Evolutionary conservation across 2,797 vertebrate genomes (phyloP).

Genomic region (Glossophaga mutica): DNA sequence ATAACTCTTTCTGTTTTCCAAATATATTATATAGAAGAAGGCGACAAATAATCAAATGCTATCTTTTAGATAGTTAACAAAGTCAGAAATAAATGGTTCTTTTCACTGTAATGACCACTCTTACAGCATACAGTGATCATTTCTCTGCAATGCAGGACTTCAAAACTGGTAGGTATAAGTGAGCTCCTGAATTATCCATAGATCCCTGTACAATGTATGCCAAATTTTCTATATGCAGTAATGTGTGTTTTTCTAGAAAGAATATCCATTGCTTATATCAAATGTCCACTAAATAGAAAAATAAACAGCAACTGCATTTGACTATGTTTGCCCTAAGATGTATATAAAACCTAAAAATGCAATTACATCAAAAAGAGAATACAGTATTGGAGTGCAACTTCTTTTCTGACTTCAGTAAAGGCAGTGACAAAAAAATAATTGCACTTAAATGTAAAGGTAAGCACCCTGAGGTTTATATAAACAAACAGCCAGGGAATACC

Average conservation of each 20-base stretch:
- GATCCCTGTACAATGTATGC: background rate
- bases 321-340: background rate
- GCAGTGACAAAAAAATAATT: background rate
- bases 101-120: background rate
- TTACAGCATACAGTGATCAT: background rate
- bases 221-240: background rate
- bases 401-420: background rate
- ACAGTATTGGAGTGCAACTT: accelerated
- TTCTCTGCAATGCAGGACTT: background rate
- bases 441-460: background rate
- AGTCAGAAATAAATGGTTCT: background rate
- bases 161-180: background rate
- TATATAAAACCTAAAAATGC: background rate
- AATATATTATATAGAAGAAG: background rate
- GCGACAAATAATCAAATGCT: background rate
- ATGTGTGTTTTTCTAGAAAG: background rate
- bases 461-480: background rate
- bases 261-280: background rate
- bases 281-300: background rate
- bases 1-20: background rate
- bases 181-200: background rate
- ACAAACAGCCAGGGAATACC: background rate
- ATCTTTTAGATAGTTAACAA: background rate
- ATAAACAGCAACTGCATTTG: background rate
- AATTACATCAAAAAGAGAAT: background rate